Evolutionary conservation across 2,888 invertebrate genomes (phyloP), one percentile per base, ranked within the genome.

Genomic region (Andrena camellia): DNA sequence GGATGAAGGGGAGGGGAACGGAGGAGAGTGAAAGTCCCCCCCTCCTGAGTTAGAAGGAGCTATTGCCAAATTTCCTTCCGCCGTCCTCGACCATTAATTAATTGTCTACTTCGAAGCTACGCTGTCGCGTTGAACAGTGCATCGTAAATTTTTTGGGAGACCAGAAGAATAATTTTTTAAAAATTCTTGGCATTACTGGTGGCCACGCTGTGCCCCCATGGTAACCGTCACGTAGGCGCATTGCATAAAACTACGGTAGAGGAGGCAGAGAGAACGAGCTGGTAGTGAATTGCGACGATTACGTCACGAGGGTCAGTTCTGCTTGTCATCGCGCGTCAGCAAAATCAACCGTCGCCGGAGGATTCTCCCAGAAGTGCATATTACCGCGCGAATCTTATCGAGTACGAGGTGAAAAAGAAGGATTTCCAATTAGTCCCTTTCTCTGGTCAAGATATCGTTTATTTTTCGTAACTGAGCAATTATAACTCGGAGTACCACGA

Each of bases 281-380:
- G 66, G 64, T 50, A 71, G 64, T 62, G 75, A 85, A 83, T 80
- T 63, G 72, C 77, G 52, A 52, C 33, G 78, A 68, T 86, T 85
- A 72, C 89, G 83, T 90, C 88, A 85, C 48, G 63, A 42, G 75
- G 66, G 63, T 73, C 76, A 80, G 81, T 90, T 88, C 75, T 85
- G 78, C 83, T 78, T 82, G 83, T 90, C 87, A 89, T 85, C 74
- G 68, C 74, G 78, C 63, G 82, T 89, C 85, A 90, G 88, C 87
- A 68, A 69, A 76, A 88, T 83, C 60, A 33, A 31, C 29, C 52
- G 31, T 13, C 35, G 57, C 42, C 52, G 17, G 17, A 31, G 66
- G 42, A 63, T 72, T 78, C 63, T 67, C 35, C 5, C 35, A 23
- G 62, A 66, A 66, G 33, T 57, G 23, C 23, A 48, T 5, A 5